Evolutionary conservation across 2,797 vertebrate genomes (phyloP), one percentile per base, ranked within the genome.

Genomic region (Hypotaenidia okinawae): DNA sequence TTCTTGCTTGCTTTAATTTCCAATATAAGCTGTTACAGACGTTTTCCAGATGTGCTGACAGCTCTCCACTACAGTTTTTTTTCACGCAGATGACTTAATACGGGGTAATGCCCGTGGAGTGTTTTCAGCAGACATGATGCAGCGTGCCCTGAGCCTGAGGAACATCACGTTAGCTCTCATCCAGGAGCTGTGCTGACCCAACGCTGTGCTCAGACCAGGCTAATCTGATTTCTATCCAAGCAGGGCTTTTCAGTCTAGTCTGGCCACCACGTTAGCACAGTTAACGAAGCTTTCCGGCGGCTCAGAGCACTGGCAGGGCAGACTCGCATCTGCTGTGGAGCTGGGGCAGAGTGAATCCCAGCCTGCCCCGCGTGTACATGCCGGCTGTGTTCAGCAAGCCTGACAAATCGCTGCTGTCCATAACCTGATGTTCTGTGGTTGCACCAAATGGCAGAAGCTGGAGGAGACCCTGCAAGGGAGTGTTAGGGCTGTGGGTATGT

Each of bases 341-440:
- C 28, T 0, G 0, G 21, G 24, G 8, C 19, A 58, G 30, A 35
- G 33, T 1, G 0, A 21, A 18, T 16, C 43, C 51, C 24, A 25
- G 19, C 67, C 22, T 89, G 43, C 35, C 35, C 9, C 2, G 17
- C 5, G 19, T 64, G 84, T 58, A 45, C 0, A 0, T 3, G 11
- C 41, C 39, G 33, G 18, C 37, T 33, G 14, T 19, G 21, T 84
- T 66, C 39, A 52, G 25, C 2, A 28, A 90, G 47, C n/a, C 49
- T 91, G 52, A 52, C 24, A 62, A 58, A 74, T 51, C 35, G 5
- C 32, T 67, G 35, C 43, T 80, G 80, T 70, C 76, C 3, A 2
- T 66, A 62, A 52, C 63, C 30, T 55, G 58, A 7, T 39, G 43
- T 43, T 66, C 33, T 41, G 43, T 61, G 35, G 18, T 59, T 51